Conservation (phyloP, 2,888 invertebrate species). For the Tanypteryx hageni region DNA sequence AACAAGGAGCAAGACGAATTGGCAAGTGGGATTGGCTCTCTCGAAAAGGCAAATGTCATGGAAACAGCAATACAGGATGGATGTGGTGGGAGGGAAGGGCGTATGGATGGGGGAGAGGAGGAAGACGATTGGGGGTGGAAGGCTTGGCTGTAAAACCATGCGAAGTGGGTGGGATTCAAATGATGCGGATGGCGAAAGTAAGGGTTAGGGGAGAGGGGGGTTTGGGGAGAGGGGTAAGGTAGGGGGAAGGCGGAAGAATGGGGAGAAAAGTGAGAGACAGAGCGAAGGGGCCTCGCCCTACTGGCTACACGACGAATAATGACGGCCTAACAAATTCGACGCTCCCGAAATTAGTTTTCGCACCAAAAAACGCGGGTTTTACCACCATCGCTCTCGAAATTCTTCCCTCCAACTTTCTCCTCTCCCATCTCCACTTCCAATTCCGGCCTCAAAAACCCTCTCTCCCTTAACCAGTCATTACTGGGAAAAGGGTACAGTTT, state of each 20-base stretch:
- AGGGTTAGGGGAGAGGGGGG: neutral
- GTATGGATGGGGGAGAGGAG: neutral
- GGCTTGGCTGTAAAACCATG: neutral
- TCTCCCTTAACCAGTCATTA: constrained; percentile 23
- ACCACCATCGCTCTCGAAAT: neutral
- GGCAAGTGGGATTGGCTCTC: constrained; percentile 23
- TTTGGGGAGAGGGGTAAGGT: neutral
- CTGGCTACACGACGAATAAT: neutral
- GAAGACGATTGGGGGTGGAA: neutral
- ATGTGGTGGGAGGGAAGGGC: neutral
- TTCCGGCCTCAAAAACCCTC: constrained; percentile 18
- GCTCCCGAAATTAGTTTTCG: constrained; percentile 35
- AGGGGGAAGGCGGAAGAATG: neutral
- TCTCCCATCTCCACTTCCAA: neutral
- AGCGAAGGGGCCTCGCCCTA: neutral
- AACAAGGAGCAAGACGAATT: constrained; percentile 18
- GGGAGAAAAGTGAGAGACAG: no score
- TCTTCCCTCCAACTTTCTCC: constrained; percentile 2
- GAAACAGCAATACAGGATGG: neutral
- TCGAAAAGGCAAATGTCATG: constrained; percentile 23
- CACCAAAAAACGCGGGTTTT: constrained; percentile 22
- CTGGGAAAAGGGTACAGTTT: constrained; percentile 2
- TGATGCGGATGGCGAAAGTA: neutral
- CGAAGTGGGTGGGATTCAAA: neutral
- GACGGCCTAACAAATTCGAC: constrained; percentile 19